Conservation (phyloP, 2,888 invertebrate genomes). For the Metallyticus violacea region DNA sequence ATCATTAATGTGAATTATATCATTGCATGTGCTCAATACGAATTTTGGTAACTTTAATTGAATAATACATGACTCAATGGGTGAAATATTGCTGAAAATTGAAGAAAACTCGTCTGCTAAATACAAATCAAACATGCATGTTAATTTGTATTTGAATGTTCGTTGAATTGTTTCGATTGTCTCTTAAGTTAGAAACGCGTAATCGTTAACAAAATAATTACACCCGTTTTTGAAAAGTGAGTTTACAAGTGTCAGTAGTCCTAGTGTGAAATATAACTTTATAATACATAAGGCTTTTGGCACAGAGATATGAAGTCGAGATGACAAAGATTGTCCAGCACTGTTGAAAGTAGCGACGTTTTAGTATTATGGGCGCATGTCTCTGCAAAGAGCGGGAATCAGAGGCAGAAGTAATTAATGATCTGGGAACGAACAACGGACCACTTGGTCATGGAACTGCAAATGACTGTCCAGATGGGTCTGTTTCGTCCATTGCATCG, state of each 20-base stretch:
- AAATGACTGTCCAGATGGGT: conserved; percentile 24
- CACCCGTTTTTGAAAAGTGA: background rate
- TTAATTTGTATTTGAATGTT: background rate
- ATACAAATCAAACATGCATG: background rate
- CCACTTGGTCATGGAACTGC: conserved; percentile 9
- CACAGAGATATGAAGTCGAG: background rate
- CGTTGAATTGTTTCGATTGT: background rate
- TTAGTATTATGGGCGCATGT: conserved; percentile 66
- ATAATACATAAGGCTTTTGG: background rate
- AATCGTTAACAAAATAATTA: background rate
- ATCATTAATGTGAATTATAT: too few species aligned
- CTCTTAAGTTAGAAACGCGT: background rate
- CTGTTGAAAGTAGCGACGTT: background rate
- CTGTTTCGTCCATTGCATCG: conserved; percentile 5
- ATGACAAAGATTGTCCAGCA: background rate
- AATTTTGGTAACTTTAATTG: too few species aligned
- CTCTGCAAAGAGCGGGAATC: conserved; percentile 65
- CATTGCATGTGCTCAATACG: too few species aligned
- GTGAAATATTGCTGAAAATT: background rate
- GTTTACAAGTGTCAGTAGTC: background rate
- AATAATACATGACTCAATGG: too few species aligned
- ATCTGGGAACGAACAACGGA: background rate
- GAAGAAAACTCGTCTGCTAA: background rate
- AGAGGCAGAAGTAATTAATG: background rate
- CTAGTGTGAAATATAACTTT: background rate